phyloP scores from a whole-genome alignment of 37 sponge, comb jelly and placozoan genomes.

The Haliclona indistincta region DNA sequence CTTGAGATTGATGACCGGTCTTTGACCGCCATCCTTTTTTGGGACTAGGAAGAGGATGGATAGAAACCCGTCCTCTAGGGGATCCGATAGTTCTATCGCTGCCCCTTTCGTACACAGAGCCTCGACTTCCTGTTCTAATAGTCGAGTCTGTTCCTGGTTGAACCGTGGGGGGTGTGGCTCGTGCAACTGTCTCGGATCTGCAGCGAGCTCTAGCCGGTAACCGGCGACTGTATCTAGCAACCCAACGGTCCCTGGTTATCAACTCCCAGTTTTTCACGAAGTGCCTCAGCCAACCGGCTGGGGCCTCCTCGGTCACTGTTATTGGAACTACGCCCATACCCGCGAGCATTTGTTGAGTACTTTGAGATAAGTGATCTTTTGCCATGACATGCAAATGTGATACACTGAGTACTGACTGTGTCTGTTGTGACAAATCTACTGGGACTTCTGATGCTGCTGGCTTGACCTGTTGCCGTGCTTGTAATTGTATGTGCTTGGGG shows the following conservation, averaged over 20 bases:
- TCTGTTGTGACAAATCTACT: too few relatives aligned
- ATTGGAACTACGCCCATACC: too few relatives aligned
- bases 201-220: conserved; percentile 10
- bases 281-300: neutral
- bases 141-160: too few relatives aligned
- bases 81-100: neutral
- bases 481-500: too few relatives aligned
- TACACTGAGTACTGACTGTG: too few relatives aligned
- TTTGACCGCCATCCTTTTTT: conserved; percentile 39
- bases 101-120: conserved; percentile 20
- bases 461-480: too few relatives aligned
- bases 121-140: conserved; percentile 6
- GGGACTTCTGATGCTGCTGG: too few relatives aligned
- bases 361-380: too few relatives aligned
- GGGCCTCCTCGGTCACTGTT: too few relatives aligned
- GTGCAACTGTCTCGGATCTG: neutral
- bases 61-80: conserved; percentile 10
- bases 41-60: conserved; percentile 46
- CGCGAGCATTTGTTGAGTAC: too few relatives aligned
- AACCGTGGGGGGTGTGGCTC: conserved; percentile 7
- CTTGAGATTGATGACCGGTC: conserved; percentile 53
- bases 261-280: neutral
- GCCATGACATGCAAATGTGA: too few relatives aligned
- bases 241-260: conserved; percentile 23
- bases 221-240: conserved; percentile 6